These are phyloP conservation scores for Acropternis orthonyx DNA, from an alignment of 2,797 vertebrate genomes.

Conservation along the genomic window DNA sequence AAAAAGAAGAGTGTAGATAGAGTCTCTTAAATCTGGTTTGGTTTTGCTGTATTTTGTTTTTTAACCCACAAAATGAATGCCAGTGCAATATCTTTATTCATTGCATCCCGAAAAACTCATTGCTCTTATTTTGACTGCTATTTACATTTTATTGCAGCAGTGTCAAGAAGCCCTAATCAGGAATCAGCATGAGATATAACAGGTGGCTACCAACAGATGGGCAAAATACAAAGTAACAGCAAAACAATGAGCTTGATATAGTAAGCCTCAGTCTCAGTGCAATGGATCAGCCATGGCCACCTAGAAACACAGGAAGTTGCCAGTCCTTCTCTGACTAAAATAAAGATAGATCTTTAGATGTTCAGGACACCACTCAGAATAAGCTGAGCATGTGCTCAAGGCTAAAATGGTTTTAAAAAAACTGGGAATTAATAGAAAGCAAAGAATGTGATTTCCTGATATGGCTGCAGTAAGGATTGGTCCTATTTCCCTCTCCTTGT, in stretches of 20 bases:
- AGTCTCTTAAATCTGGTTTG: not conserved
- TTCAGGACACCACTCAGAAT: not conserved
- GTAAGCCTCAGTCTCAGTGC: not conserved
- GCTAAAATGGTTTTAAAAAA: not conserved
- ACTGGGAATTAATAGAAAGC: not conserved
- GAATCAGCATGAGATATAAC: constrained; percentile 1
- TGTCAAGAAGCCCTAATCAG: not conserved
- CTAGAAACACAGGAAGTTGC: not conserved
- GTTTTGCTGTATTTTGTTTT: not conserved
- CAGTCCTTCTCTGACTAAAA: not conserved
- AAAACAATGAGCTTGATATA: not conserved
- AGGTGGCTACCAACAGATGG: constrained; percentile 49
- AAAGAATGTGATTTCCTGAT: not conserved
- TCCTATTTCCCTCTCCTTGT: not conserved
- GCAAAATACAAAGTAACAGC: constrained; percentile 1
- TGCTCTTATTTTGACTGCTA: not conserved
- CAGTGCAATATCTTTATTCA: not conserved
- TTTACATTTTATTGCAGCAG: not conserved
- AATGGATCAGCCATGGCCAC: not conserved
- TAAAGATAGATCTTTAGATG: not conserved
- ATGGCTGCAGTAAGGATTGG: not conserved
- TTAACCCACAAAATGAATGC: not conserved
- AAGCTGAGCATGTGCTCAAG: not conserved
- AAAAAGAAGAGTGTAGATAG: not conserved
- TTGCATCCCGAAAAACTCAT: not conserved